Base-by-base conservation (phyloP, 2,797 vertebrate species). In the Tympanoctomys barrerae region DNA sequence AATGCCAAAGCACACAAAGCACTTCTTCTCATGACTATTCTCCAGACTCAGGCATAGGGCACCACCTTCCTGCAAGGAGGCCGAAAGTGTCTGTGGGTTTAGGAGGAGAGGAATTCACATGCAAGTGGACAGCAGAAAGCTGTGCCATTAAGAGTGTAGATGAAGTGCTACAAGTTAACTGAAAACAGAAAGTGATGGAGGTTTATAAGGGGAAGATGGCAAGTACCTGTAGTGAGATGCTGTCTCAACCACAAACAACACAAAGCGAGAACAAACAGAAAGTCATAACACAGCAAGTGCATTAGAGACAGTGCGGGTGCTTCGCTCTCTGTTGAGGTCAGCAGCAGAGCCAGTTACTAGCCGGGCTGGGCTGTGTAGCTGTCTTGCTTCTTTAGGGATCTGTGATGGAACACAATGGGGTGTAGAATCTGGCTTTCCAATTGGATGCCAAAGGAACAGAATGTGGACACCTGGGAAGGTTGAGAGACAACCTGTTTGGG, bases 371-470 rank as follows among this genome's bases (percentile, higher is more conserved):
- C 6, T 42, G 22, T 42, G 10, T 7, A 39, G 18, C 31, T 16
- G n/a, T 75, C 26, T 46, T 42, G 46, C 68, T 57, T 88, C 57
- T 73, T 85, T 16, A 52, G n/a, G 33, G 57, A 42, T 33, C 10
- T n/a, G 73, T 73, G 92, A 90, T 16, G 6, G 13, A 78, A 26
- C 26, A 28, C 3, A 2, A 42, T 36, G 57, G n/a, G n/a, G 4
- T 83, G 49, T 77, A 70, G 46, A 91, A 94, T 91, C 85, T 90
- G 4, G 21, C 73, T 92, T 94, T 80, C 79, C 14, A 75, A 70
- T 31, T 83, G 33, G 16, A 81, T 33, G 52, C 31, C 73, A 71
- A 39, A 87, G 12, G 9, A 9, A 6, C 49, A 71, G 59, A 73
- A 49, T 39, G n/a, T n/a, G 70, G 66, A 70, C 80, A 64, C 21